phyloP scores from a whole-genome alignment of 2,888 invertebrate genomes.

The Theodoxus fluviatilis region DNA sequence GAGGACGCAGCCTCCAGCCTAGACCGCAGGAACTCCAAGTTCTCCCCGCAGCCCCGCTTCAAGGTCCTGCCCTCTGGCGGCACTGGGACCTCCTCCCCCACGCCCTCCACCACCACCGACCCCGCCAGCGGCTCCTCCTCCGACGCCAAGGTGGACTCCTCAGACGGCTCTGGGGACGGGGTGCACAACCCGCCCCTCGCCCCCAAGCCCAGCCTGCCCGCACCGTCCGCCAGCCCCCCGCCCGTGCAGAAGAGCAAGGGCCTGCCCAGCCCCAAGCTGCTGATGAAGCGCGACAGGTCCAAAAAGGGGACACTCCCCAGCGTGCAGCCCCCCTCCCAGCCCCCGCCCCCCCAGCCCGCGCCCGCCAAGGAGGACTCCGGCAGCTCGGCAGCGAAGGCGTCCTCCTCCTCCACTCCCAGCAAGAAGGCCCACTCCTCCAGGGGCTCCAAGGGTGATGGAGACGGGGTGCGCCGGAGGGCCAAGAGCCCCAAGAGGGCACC shows the following conservation, averaged over 20 bases:
- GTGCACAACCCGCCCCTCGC: neutral
- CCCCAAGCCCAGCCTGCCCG: neutral
- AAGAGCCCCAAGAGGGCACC: constrained; percentile 52
- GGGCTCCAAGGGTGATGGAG: constrained; percentile 18
- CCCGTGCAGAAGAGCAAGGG: constrained; percentile 29
- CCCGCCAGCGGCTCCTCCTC: neutral
- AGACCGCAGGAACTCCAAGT: constrained; percentile 29
- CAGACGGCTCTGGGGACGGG: neutral
- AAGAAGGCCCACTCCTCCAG: constrained; percentile 29
- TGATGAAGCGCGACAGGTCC: constrained; percentile 27
- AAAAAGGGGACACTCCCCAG: neutral
- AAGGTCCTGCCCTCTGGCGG: constrained; percentile 27
- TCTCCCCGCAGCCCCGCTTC: constrained; percentile 30
- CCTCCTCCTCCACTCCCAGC: neutral
- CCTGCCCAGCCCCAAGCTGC: constrained; percentile 36
- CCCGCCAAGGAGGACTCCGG: neutral
- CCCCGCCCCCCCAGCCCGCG: constrained; percentile 18
- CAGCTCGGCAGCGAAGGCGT: neutral
- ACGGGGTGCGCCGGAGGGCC: constrained; percentile 43
- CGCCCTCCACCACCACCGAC: neutral
- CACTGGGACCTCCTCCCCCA: neutral
- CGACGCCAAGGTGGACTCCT: neutral
- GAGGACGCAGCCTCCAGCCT: constrained; percentile 23
- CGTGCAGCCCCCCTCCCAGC: constrained; percentile 27
- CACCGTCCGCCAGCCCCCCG: constrained; percentile 30